Base-by-base conservation (phyloP, 2,113 vertebrate species). In the Rallus limicola region DNA sequence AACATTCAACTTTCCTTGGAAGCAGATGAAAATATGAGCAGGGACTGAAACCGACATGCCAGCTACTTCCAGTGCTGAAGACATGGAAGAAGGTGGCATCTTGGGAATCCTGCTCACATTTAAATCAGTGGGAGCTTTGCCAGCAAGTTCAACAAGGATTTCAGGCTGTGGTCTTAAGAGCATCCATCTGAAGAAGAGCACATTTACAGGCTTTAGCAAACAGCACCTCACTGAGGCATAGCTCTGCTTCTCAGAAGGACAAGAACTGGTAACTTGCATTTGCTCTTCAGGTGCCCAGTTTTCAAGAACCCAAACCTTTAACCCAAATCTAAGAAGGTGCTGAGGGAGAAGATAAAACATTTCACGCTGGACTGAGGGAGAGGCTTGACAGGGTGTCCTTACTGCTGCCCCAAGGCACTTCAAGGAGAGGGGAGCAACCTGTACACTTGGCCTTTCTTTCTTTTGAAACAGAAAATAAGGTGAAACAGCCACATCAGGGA, bases 281-380 rank as follows among this genome's bases (percentile, higher is more conserved):
- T 91, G 26, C 36, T 77, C 67, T 74, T 84, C 36, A 88, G 19
- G 38, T 53, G 14, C 15, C 81, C 55, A 17, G 52, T 44, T 91
- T 95, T 87, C 78, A 82, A 79, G 38, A 95, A 79, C 10, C 21
- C 31, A 88, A 82, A 82, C 17, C 24, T 89, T 67, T 53, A 87
- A 76, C 25, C 8, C 44, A 65, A 87, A 94, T 31, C 26, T 62
- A 69, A 65, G 23, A 21, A 13, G 8, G 17, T 1, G 1, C 65
- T 82, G 10, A 82, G 31, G 42, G 44, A 88, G n/a, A 91, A 87
- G 33, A 17, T 31, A n/a, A 67, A 83, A 77, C 31, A 44, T 5
- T 58, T 88, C 53, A 79, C 18, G 28, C 0, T 0, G 17, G 44
- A 34, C 24, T 20, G 9, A 71, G 16, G 16, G 18, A 70, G 16